Conservation (phyloP, 1,140 invertebrate genomes). For the Ditylenchus dipsaci region DNA sequence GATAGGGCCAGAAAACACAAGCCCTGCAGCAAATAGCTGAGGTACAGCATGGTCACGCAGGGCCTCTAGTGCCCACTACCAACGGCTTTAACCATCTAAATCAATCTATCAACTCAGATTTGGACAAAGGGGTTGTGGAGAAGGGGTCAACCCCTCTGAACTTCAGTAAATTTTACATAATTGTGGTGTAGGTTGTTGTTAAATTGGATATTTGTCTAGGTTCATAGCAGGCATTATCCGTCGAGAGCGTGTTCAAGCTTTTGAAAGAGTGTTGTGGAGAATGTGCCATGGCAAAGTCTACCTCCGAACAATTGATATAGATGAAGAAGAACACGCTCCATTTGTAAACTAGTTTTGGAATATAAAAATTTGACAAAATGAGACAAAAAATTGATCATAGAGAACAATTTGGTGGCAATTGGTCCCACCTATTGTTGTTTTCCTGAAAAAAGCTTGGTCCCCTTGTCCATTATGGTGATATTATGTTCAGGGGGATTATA, state of each 20-base stretch:
- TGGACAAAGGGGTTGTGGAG: constrained; percentile 59
- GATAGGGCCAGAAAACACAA: constrained; percentile 32
- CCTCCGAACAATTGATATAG: constrained; percentile 74
- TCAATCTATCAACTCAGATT: constrained; percentile 9
- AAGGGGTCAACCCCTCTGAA: not conserved
- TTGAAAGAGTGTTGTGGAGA: constrained; percentile 78
- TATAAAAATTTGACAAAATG: not conserved
- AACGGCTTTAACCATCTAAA: constrained; percentile 13
- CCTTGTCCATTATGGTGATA: too few relatives aligned
- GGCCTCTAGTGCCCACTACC: not conserved
- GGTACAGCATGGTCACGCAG: constrained; percentile 37
- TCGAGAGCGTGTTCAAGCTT: not conserved
- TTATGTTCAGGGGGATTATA: too few relatives aligned
- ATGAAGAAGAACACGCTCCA: constrained; percentile 80
- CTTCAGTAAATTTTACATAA: not conserved
- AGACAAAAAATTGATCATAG: not conserved
- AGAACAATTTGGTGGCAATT: too few relatives aligned
- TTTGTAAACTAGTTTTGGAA: not conserved
- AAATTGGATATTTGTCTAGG: too few relatives aligned
- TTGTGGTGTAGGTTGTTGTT: not conserved
- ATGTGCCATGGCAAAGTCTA: constrained; percentile 83
- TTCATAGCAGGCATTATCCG: not conserved
- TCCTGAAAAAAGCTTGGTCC: too few relatives aligned
- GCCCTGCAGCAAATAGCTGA: constrained; percentile 35
- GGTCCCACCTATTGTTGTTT: too few relatives aligned